Conservation (phyloP, 1,140 invertebrate genomes). For the Hestina assimilis region DNA sequence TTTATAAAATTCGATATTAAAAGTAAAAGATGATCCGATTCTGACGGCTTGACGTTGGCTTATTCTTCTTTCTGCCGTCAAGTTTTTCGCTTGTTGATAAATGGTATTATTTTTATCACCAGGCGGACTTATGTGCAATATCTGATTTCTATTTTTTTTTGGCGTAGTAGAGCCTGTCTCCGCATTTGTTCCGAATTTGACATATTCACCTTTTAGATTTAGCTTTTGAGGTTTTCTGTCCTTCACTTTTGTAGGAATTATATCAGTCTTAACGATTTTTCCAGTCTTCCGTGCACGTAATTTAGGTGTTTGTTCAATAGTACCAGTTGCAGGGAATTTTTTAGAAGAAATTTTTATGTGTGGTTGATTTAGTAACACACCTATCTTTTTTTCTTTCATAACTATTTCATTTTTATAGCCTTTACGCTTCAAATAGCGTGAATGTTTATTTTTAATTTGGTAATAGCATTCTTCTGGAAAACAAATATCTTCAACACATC, state of each 20-base stretch:
- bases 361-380: slow-evolving; percentile 10
- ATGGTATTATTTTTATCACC: background rate
- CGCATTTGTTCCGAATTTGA: background rate
- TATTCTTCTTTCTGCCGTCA: too few relatives aligned
- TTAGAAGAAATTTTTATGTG: slow-evolving; percentile 12
- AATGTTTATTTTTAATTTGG: slow-evolving; percentile 27
- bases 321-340: background rate
- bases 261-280: background rate
- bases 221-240: background rate
- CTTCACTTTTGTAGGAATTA: background rate
- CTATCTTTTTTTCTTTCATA: slow-evolving; percentile 10
- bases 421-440: slow-evolving; percentile 5
- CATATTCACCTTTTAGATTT: background rate
- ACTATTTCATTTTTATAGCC: background rate
- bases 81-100: background rate
- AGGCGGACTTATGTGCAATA: background rate
- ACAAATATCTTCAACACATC: slow-evolving; percentile 33
- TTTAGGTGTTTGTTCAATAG: slow-evolving; percentile 11
- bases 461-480: slow-evolving; percentile 35
- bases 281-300: background rate
- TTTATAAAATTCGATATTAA: slow-evolving; percentile 42
- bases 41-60: slow-evolving; percentile 23
- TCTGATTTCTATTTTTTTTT: background rate
- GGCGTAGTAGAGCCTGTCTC: background rate
- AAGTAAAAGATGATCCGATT: slow-evolving; percentile 38